Percentiles rank a stretch among this genome's conserved stretches.
Evolutionary conservation across 2,888 invertebrate species (phyloP).

Genomic region (Pyrrhosoma nymphula): DNA sequence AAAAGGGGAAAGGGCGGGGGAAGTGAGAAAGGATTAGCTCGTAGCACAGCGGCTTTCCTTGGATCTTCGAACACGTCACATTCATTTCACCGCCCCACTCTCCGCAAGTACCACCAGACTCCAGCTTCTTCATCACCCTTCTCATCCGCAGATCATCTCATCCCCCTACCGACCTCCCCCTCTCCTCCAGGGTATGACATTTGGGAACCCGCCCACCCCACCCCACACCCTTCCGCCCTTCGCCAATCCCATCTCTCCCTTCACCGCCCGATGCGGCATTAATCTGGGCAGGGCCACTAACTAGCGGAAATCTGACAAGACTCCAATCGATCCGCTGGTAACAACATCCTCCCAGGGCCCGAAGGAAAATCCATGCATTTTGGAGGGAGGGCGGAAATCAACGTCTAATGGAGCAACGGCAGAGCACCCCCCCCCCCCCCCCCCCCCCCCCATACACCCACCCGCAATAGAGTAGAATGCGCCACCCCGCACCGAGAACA

Average conservation of each 20-base stretch:
- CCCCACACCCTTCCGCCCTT: too few relatives aligned
- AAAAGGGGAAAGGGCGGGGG: background rate
- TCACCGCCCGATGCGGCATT: background rate
- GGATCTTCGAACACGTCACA: background rate
- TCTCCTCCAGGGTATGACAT: background rate
- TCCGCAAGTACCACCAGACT: background rate
- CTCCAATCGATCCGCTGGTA: background rate
- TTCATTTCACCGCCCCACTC: background rate
- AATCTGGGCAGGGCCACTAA: constrained; percentile 1
- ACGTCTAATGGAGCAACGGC: background rate
- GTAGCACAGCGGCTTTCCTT: background rate
- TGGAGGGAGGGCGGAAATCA: constrained; percentile 8
- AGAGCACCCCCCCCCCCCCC: background rate
- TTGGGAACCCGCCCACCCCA: background rate
- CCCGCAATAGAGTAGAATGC: too few relatives aligned
- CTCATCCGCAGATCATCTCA: background rate
- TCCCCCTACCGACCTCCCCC: background rate
- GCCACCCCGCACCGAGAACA: background rate
- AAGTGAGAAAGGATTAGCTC: background rate
- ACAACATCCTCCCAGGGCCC: background rate
- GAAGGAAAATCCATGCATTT: constrained; percentile 18
- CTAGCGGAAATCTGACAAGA: constrained; percentile 2
- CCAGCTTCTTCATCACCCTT: background rate
- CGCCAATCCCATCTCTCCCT: background rate
- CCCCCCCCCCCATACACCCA: too few relatives aligned